phyloP scores from a whole-genome alignment of 2,113 vertebrate species.

The Crypturellus undulatus region DNA sequence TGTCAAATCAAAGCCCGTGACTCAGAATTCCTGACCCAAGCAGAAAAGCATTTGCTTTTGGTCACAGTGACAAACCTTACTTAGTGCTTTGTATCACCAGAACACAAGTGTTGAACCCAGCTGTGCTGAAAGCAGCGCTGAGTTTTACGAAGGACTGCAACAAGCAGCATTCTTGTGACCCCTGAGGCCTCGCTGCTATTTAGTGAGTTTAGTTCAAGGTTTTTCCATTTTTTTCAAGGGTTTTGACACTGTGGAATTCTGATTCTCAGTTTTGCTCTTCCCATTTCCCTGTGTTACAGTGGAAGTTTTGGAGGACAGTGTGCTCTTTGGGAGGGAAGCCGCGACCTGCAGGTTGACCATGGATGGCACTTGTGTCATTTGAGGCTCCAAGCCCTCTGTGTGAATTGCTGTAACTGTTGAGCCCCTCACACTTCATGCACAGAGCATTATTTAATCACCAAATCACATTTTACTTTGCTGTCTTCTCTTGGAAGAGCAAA shows the following conservation, averaged over 20 bases:
- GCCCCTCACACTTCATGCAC: neutral
- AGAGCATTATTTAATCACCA: neutral
- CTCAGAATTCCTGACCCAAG: neutral
- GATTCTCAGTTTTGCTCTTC: neutral
- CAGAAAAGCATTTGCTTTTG: neutral
- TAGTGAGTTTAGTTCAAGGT: neutral
- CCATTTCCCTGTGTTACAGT: neutral
- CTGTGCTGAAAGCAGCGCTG: neutral
- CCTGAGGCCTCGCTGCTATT: neutral
- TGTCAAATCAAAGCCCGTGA: neutral
- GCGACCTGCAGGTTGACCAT: neutral
- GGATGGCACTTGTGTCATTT: neutral
- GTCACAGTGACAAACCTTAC: neutral
- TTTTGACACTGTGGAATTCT: neutral
- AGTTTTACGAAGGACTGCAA: slow-evolving; percentile 21
- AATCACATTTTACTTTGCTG: neutral
- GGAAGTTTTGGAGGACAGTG: neutral
- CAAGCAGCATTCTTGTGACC: neutral
- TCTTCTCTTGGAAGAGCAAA: neutral
- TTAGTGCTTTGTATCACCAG: neutral
- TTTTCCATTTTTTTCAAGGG: neutral
- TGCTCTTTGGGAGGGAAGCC: neutral
- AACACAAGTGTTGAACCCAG: neutral
- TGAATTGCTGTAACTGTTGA: neutral
- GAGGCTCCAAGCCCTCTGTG: neutral